Evolutionary conservation across 2,797 vertebrate genomes (phyloP).

Genomic region (Intellagama lesueurii): DNA sequence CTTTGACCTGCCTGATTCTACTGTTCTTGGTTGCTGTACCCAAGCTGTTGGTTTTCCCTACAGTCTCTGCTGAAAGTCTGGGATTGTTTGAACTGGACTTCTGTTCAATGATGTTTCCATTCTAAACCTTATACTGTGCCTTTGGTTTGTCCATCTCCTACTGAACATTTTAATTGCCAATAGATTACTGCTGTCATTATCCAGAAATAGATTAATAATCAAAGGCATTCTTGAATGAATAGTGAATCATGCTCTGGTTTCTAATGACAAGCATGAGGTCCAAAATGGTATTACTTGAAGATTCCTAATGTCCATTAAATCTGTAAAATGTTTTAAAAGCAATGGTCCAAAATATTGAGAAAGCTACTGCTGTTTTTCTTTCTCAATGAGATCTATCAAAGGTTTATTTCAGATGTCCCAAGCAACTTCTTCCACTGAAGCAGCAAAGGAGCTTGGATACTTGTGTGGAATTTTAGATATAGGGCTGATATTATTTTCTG

Average conservation of each 20-base stretch:
- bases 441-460: not conserved
- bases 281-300: slow-evolving; percentile 5
- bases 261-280: not conserved
- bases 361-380: slow-evolving; percentile 23
- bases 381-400: slow-evolving; percentile 9
- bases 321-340: not conserved
- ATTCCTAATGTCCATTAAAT: not conserved
- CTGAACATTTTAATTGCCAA: slow-evolving; percentile 13
- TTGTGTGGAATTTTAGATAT: slow-evolving; percentile 46
- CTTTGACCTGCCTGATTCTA: not conserved
- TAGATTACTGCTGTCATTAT: not conserved
- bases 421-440: not conserved
- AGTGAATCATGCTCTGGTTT: not conserved
- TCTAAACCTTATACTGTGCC: not conserved
- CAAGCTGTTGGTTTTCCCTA: not conserved
- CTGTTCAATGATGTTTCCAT: not conserved
- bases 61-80: not conserved
- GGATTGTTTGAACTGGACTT: not conserved
- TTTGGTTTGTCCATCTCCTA: not conserved
- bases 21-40: not conserved
- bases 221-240: not conserved
- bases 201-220: not conserved
- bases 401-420: slow-evolving; percentile 24
- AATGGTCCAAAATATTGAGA: not conserved
- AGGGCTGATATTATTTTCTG: not conserved